Evolutionary conservation across 2,797 vertebrate genomes (phyloP), one percentile per base, ranked within the genome.

Genomic region (Acanthopagrus latus): DNA sequence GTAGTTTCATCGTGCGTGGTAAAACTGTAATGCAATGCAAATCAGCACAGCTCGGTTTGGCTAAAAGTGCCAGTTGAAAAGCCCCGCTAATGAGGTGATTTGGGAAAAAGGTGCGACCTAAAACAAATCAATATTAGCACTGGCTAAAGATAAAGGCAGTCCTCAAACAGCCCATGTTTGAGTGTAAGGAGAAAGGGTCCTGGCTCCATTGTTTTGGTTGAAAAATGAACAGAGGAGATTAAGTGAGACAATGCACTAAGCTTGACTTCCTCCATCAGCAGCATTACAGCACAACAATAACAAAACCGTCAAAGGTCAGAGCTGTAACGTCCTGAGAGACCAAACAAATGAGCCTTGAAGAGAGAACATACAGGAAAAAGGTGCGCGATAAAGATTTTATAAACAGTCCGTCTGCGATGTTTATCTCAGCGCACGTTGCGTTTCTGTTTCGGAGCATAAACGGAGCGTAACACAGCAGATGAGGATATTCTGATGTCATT

Each of bases 271-370:
- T 81, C 64, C 51, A 13, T 57, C 71, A 51, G 33, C 25, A 56
- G 68, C 50, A 54, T 57, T 60, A 43, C 18, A 29, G 44, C 43
- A 21, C 46, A 59, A 1, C 52, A 52, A 78, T 66, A 71, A 82
- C 57, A 74, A 57, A 80, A 70, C 0, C 51, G 66, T 65, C 43
- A 83, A 38, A 83, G 74, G 83, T 81, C 80, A 71, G 66, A 67
- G 63, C 46, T 41, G 23, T 76, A 29, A 54, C 41, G 29, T 69
- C 27, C 52, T 2, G 7, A 59, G 71, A 67, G 29, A 57, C 44
- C 14, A 65, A 64, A 79, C 47, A 80, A 33, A 85, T 23, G 17
- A 62, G 13, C 17, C n/a, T 57, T 60, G 13, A 46, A 74, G 33
- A 71, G 50, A 46, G 38, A 71, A 64, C 17, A 41, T 16, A 50